Percentiles rank a stretch among this genome's conserved stretches.
phyloP scores from a whole-genome alignment of 2,113 vertebrate species.

The Entelurus aequoreus region DNA sequence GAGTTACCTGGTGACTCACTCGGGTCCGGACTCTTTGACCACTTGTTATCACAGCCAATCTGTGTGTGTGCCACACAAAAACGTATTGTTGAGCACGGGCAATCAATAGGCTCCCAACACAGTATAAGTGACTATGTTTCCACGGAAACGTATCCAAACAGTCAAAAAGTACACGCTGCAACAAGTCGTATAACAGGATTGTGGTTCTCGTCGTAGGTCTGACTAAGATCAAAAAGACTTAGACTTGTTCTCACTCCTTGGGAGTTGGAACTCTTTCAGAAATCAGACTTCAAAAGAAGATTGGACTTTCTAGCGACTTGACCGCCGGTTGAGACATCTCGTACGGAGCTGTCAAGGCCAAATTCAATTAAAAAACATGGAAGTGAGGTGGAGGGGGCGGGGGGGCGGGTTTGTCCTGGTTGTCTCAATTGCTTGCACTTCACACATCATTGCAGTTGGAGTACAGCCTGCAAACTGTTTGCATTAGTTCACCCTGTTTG shows the following conservation, averaged over 20 bases:
- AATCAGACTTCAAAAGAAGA: background rate
- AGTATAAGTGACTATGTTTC: background rate
- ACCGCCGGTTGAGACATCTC: slow-evolving; percentile 1
- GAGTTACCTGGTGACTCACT: slow-evolving; percentile 51
- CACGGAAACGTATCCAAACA: slow-evolving; percentile 11
- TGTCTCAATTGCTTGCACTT: slow-evolving; percentile 8
- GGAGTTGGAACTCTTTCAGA: background rate
- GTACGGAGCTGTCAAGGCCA: slow-evolving; percentile 7
- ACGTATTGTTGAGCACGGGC: background rate
- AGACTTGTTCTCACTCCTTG: background rate
- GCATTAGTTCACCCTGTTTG: background rate
- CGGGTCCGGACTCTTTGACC: background rate
- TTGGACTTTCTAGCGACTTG: background rate
- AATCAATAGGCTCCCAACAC: background rate
- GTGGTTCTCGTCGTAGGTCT: background rate
- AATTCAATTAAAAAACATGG: slow-evolving; percentile 16
- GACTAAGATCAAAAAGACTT: background rate
- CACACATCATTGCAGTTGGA: slow-evolving; percentile 9
- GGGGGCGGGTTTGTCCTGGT: background rate
- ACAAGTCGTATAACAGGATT: background rate
- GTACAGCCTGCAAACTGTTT: background rate
- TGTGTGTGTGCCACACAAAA: background rate
- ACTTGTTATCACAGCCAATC: background rate
- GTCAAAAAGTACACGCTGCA: slow-evolving; percentile 5
- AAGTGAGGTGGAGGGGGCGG: background rate